A percentile compares a stretch with the other conserved stretches of the same genome.
Evolutionary conservation across 2,888 invertebrate species (phyloP).

Genomic region (Phalera bucephala): DNA sequence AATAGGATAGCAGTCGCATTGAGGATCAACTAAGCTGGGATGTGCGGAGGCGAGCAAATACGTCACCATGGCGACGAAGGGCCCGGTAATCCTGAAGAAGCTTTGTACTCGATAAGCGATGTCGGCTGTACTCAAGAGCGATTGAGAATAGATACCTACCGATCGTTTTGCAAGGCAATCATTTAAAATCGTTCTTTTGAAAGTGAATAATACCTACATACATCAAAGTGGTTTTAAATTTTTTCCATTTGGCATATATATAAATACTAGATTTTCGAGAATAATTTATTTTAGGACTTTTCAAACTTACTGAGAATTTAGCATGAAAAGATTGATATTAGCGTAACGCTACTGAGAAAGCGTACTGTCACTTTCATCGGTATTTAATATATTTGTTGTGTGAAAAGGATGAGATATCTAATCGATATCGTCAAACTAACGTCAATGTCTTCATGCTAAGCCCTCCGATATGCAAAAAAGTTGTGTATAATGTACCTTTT

Average conservation of each 20-base stretch:
- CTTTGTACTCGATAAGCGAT: conserved; percentile 67
- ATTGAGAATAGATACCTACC: conserved; percentile 48
- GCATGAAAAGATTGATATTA: too few relatives aligned
- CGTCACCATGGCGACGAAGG: conserved; percentile 69
- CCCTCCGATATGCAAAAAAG: too few relatives aligned
- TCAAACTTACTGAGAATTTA: too few relatives aligned
- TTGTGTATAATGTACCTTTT: too few relatives aligned
- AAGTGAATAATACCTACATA: conserved; percentile 14
- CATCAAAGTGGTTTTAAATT: conserved; percentile 16
- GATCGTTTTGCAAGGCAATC: conserved; percentile 34
- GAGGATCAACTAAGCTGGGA: conserved; percentile 70
- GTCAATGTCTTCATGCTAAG: too few relatives aligned
- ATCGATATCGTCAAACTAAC: too few relatives aligned
- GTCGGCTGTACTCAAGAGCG: conserved; percentile 58
- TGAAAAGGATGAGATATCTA: too few relatives aligned
- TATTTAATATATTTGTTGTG: too few relatives aligned
- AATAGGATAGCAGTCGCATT: conserved; percentile 72
- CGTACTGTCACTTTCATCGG: too few relatives aligned
- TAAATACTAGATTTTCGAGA: too few relatives aligned
- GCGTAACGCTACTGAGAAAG: too few relatives aligned
- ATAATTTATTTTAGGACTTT: too few relatives aligned
- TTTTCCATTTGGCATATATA: neutral
- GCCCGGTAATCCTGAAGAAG: conserved; percentile 76
- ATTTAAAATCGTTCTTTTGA: conserved; percentile 25
- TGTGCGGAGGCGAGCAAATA: conserved; percentile 65